A percentile compares a stretch with the other conserved stretches of the same genome.
Conservation (phyloP, 2,113 vertebrate genomes). For the Psilopsiagon aurifrons region DNA sequence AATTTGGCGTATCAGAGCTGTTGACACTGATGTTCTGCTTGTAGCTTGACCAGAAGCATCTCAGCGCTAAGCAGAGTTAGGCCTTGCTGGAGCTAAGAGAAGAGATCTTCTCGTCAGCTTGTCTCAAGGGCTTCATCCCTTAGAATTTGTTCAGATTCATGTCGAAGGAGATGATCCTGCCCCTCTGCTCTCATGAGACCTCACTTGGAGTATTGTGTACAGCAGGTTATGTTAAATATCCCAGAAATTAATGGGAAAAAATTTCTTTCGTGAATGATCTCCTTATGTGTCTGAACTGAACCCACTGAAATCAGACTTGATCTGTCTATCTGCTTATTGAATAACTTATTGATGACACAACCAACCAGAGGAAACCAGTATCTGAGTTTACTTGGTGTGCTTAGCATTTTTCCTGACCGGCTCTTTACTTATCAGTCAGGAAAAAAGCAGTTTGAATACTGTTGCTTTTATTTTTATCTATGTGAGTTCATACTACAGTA, state of each 20-base stretch:
- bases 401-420: neutral
- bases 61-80: neutral
- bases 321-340: neutral
- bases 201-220: too few species aligned
- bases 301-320: neutral
- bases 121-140: neutral
- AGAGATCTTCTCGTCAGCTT: neutral
- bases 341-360: neutral
- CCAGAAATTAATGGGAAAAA: neutral
- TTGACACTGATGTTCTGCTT: neutral
- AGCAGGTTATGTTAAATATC: neutral
- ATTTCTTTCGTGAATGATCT: neutral
- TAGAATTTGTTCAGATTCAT: neutral
- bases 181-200: too few species aligned
- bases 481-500: neutral
- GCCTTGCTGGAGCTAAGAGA: neutral
- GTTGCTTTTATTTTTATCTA: neutral
- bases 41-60: neutral
- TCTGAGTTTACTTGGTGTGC: neutral
- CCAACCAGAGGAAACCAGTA: neutral
- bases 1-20: neutral
- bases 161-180: too few species aligned
- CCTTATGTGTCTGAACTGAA: neutral
- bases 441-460: neutral
- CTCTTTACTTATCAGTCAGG: neutral